Evolutionary conservation across 2,797 vertebrate species (phyloP).

Genomic region (Sebastes matsubarae): DNA sequence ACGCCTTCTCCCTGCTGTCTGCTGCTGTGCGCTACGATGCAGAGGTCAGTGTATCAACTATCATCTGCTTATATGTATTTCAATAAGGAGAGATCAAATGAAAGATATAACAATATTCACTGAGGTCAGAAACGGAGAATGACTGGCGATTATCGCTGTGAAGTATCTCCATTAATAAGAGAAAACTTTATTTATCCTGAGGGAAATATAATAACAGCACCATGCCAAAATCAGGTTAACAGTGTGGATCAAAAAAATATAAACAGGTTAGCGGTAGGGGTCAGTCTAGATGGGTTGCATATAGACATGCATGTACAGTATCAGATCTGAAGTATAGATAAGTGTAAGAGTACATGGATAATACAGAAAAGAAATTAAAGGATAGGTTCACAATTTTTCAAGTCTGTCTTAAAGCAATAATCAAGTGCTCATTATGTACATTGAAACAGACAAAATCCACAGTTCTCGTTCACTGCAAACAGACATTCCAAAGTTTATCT

Average conservation of each 20-base stretch:
- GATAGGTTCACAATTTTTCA: neutral
- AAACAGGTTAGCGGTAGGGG: no score
- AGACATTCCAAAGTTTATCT: neutral
- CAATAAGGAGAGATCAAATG: neutral
- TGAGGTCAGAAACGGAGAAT: neutral
- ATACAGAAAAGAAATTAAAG: neutral
- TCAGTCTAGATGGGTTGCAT: neutral
- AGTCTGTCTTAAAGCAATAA: neutral
- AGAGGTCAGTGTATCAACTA: constrained; percentile 82
- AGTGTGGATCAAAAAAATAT: no score
- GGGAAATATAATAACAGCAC: no score
- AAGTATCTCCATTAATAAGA: neutral
- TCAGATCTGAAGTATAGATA: neutral
- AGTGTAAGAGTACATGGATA: neutral
- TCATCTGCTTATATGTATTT: neutral
- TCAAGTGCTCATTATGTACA: neutral
- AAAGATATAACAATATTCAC: neutral
- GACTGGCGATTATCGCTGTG: no score
- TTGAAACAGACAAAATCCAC: neutral
- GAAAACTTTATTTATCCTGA: no score
- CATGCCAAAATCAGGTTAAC: neutral
- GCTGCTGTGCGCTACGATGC: constrained; percentile 97
- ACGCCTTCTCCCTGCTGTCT: constrained; percentile 95
- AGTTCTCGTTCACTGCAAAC: neutral
- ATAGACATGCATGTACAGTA: neutral